phyloP scores from a whole-genome alignment of 2,113 vertebrate species.

The Cettia cetti region DNA sequence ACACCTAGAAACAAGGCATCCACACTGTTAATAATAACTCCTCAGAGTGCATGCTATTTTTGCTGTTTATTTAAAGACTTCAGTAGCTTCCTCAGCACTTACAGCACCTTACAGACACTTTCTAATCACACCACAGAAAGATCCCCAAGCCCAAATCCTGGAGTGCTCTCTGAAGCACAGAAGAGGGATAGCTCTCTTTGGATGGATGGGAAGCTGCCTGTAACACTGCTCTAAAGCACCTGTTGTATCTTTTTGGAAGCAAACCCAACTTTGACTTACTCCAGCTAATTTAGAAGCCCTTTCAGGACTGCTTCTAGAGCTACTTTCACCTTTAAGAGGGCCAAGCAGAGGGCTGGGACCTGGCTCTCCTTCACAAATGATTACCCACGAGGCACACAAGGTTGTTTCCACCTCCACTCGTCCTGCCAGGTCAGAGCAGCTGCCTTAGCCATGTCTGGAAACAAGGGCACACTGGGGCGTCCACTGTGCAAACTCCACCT shows the following conservation, averaged over 20 bases:
- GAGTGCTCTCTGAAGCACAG: background rate
- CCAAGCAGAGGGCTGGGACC: background rate
- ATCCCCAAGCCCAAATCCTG: background rate
- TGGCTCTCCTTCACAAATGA: background rate
- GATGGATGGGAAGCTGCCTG: background rate
- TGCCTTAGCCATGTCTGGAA: background rate
- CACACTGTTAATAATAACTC: background rate
- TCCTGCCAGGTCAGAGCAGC: background rate
- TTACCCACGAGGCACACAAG: accelerated
- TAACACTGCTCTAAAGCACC: background rate
- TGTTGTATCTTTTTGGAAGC: background rate
- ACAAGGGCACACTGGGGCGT: background rate
- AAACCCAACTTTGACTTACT: background rate
- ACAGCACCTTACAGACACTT: background rate
- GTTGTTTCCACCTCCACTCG: accelerated
- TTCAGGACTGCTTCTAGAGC: background rate
- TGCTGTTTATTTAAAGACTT: background rate
- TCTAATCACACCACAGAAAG: background rate
- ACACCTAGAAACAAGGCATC: background rate
- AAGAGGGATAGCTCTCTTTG: background rate
- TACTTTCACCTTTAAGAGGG: background rate
- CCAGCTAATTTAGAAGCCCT: background rate
- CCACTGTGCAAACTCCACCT: background rate
- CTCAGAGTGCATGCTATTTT: background rate
- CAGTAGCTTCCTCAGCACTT: background rate